Percentiles rank a stretch among this genome's conserved stretches.
Conservation (phyloP, 2,113 vertebrate species). For the Bagarius yarrelli region DNA sequence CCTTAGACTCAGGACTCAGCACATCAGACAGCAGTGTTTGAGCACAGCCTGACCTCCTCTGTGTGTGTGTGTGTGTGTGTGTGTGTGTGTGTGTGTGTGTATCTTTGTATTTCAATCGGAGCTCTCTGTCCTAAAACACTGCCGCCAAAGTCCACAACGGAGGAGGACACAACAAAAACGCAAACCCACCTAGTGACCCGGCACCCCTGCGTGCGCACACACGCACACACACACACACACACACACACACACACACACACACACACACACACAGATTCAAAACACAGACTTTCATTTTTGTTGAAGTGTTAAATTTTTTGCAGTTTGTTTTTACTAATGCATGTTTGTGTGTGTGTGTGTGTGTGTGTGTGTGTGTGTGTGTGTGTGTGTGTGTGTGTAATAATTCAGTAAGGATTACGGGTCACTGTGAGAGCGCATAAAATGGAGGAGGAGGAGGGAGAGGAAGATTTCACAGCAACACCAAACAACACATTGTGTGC, state of each 20-base stretch:
- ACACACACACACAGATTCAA: background rate
- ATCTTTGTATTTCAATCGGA: background rate
- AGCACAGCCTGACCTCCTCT: constrained; percentile 53
- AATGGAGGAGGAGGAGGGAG: constrained; percentile 67
- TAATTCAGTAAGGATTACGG: constrained; percentile 33
- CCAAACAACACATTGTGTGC: constrained; percentile 53
- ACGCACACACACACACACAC: constrained; percentile 20
- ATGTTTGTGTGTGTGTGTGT: background rate
- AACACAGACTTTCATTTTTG: too few species aligned
- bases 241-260: background rate
- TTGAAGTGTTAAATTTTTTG: background rate
- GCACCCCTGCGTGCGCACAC: constrained; percentile 26
- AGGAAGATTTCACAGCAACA: constrained; percentile 70
- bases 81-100: constrained; percentile 3
- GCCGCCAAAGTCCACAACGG: constrained; percentile 46
- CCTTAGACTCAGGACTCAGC: constrained; percentile 43
- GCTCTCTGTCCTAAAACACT: constrained; percentile 58
- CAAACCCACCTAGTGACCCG: constrained; percentile 46
- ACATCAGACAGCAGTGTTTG: constrained; percentile 59
- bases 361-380: background rate
- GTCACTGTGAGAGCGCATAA: constrained; percentile 61
- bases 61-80: constrained; percentile 1
- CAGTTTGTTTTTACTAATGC: background rate
- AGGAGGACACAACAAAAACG: constrained; percentile 58
- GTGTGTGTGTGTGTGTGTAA: background rate